phyloP scores from a whole-genome alignment of 2,888 invertebrate species.

The Cetonia aurata region DNA sequence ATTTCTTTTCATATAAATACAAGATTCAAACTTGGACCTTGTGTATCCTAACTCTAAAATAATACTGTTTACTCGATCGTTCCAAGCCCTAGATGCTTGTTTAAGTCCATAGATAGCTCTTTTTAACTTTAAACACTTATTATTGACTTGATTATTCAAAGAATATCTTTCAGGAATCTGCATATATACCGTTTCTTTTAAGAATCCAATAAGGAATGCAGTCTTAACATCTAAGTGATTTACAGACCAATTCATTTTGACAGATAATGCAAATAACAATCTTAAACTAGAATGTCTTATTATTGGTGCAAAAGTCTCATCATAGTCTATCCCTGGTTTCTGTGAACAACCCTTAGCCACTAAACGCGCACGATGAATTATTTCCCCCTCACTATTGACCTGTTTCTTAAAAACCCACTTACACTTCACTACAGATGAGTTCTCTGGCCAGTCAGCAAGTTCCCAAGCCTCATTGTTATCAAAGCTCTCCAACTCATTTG shows the following conservation, averaged over 20 bases:
- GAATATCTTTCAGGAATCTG: constrained; percentile 49
- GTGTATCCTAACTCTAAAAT: constrained; percentile 45
- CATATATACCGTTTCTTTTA: constrained; percentile 53
- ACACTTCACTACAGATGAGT: constrained; percentile 52
- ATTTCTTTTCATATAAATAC: constrained; percentile 47
- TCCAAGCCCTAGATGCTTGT: constrained; percentile 47
- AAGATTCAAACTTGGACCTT: constrained; percentile 47
- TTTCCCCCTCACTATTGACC: constrained; percentile 49
- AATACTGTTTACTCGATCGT: constrained; percentile 43
- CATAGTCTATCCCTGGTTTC: constrained; percentile 48
- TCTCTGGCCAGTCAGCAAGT: constrained; percentile 50
- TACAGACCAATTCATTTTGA: constrained; percentile 45
- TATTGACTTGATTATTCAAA: constrained; percentile 31
- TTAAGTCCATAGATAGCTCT: constrained; percentile 46
- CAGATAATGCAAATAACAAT: constrained; percentile 50
- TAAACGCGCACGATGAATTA: constrained; percentile 46
- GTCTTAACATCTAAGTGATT: constrained; percentile 53
- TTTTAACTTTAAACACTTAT: constrained; percentile 42
- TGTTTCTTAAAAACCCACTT: constrained; percentile 58
- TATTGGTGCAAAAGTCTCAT: constrained; percentile 52
- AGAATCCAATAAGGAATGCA: constrained; percentile 55
- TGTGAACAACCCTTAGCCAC: constrained; percentile 49
- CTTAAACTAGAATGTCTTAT: constrained; percentile 51
- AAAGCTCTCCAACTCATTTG: constrained; percentile 55
- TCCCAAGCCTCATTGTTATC: constrained; percentile 56